Conservation (phyloP, 2,113 vertebrate genomes). For the Antechinus flavipes region DNA sequence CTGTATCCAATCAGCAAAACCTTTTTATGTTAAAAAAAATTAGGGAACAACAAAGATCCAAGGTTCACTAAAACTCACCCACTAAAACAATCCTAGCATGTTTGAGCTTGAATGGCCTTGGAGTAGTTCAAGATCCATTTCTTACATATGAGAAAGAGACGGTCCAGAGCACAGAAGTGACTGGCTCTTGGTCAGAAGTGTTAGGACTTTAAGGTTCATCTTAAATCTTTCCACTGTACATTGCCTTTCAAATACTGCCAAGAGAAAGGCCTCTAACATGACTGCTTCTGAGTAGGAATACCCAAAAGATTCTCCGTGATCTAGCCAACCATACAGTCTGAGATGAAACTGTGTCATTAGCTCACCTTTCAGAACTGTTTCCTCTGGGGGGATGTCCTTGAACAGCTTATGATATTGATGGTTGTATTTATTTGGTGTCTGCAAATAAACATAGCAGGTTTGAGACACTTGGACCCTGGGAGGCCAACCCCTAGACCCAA, state of each 20-base stretch:
- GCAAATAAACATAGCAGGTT: conserved; percentile 79
- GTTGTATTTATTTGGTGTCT: conserved; percentile 97
- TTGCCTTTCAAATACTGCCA: not conserved
- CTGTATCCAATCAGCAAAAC: not conserved
- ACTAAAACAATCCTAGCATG: not conserved
- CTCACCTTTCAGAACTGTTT: conserved; percentile 96
- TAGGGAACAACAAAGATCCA: not conserved
- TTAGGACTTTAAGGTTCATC: not conserved
- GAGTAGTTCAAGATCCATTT: not conserved
- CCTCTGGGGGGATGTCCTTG: conserved; percentile 93
- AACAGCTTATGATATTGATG: conserved; percentile 98
- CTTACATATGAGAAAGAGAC: not conserved
- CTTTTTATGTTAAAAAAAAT: conserved; percentile 12
- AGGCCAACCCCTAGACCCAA: conserved; percentile 19
- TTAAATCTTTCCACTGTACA: not conserved
- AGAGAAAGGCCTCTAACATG: not conserved
- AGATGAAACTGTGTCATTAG: not conserved
- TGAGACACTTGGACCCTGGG: conserved; percentile 31
- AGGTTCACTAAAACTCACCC: not conserved
- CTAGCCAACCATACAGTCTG: not conserved
- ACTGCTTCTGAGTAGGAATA: not conserved
- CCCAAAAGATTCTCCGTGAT: not conserved
- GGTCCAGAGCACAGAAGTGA: not conserved
- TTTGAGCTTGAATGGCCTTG: not conserved
- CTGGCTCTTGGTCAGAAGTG: not conserved